phyloP scores from a whole-genome alignment of 2,113 vertebrate genomes.

The Sarotherodon lohbergeri region DNA sequence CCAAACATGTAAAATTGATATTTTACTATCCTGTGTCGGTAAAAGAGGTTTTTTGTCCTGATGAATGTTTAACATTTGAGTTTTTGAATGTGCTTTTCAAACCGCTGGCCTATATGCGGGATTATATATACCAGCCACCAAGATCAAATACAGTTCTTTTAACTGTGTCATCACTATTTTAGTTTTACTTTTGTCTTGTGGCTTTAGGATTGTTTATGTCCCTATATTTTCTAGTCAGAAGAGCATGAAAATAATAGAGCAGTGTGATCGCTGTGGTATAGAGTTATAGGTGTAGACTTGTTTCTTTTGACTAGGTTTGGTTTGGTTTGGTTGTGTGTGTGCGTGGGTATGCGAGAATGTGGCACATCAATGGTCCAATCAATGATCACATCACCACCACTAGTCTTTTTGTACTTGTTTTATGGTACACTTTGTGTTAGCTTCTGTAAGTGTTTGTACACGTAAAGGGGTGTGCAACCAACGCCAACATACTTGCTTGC shows the following conservation, averaged over 20 bases:
- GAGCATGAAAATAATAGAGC: background rate
- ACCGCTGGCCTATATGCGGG: background rate
- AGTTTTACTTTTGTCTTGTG: background rate
- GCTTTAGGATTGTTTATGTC: background rate
- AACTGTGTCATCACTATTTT: background rate
- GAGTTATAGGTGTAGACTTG: background rate
- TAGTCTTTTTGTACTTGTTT: background rate
- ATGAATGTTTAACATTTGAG: background rate
- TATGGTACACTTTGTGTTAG: background rate
- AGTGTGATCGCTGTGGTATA: background rate
- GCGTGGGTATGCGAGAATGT: background rate
- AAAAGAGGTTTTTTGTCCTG: background rate
- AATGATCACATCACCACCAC: background rate
- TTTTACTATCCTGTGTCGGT: background rate
- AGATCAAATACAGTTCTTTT: background rate
- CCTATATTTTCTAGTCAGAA: background rate
- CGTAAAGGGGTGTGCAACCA: background rate
- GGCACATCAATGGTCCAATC: background rate
- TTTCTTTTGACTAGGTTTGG: background rate
- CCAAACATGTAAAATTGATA: background rate
- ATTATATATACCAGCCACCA: background rate
- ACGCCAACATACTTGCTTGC: background rate
- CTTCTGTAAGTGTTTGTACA: background rate
- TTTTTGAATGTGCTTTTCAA: background rate
- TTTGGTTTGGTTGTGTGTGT: background rate